Conservation (phyloP, 2,888 invertebrate species). For the Steinernema carpocapsae region DNA sequence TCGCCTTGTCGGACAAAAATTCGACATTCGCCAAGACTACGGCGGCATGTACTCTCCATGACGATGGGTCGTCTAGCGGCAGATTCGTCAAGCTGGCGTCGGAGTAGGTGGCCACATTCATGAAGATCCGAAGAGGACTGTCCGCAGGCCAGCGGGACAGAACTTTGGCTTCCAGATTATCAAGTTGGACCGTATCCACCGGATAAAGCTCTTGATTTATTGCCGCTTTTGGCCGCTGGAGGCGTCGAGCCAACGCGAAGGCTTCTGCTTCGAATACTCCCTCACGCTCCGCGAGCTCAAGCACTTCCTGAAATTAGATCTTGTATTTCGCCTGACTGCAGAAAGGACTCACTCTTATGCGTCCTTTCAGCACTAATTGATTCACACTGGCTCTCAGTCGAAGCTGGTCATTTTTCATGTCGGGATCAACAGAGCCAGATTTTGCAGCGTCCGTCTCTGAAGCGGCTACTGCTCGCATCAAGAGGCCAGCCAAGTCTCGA, state of each 20-base stretch:
- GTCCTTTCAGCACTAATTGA: too few relatives aligned
- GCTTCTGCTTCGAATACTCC: constrained; percentile 62
- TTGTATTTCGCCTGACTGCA: too few relatives aligned
- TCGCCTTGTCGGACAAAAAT: constrained; percentile 41
- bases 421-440: neutral
- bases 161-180: constrained; percentile 55
- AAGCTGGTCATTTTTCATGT: constrained; percentile 36
- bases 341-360: too few relatives aligned
- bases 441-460: neutral
- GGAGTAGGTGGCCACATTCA: constrained; percentile 54
- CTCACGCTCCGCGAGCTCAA: constrained; percentile 58
- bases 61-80: constrained; percentile 73
- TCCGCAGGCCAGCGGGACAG: constrained; percentile 55
- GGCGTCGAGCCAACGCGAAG: constrained; percentile 56
- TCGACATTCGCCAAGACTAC: constrained; percentile 83
- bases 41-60: constrained; percentile 95
- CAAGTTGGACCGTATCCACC: constrained; percentile 50
- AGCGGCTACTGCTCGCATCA: constrained; percentile 40
- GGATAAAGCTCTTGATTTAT: constrained; percentile 44
- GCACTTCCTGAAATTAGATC: constrained; percentile 50
- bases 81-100: constrained; percentile 47
- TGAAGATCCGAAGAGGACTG: constrained; percentile 62
- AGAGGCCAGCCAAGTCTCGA: constrained; percentile 61
- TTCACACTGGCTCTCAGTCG: constrained; percentile 34
- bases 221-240: too few relatives aligned